Base-by-base conservation (phyloP, 2,888 invertebrate species). In the Drosophila neotestacea region DNA sequence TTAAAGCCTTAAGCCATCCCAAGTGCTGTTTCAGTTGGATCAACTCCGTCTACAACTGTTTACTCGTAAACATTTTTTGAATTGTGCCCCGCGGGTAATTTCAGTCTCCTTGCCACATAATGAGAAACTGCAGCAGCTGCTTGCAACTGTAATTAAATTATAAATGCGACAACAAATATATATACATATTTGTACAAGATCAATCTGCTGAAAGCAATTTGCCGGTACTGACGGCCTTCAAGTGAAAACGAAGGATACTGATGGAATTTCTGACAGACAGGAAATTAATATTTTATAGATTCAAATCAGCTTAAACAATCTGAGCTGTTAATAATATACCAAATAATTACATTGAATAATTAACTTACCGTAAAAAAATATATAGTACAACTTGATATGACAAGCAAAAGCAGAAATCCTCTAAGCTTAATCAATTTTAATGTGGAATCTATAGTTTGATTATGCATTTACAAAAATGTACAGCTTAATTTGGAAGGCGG, bases 1-100 rank as follows among this genome's bases (percentile, higher is more conserved):
- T 84, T 84, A 84, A 85, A 73, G 55, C 68, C 72, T 42, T 10
- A 61, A 66, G 79, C 61, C 63, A 63, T 55, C 52, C n/a, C 51
- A 13, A 11, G 27, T 54, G 13, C 30, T 47, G 4, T 6, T 32
- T 50, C 38, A 36, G 44, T 6, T 1, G 11, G 3, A 44, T 4
- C n/a, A 6, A 28, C 11, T 22, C 6, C 42, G 44, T 42, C 27
- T 51, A 59, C 60, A 48, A 61, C 27, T 72, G 64, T 72, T 67
- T 52, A 39, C 60, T 51, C 36, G 41, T 36, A 30, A 51, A 16
- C 51, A 66, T 71, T 63, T 70, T 73, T 69, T 48, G 27, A 9
- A 30, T 36, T 34, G 0, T 42, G 36, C 44, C 69, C 52, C 44
- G 41, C 51, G 62, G 60, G 60, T 46, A 50, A 64, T 44, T 39